These are phyloP conservation scores for Phorcus lineatus DNA, from an alignment of 2,888 invertebrate genomes.

Conservation along the genomic window DNA sequence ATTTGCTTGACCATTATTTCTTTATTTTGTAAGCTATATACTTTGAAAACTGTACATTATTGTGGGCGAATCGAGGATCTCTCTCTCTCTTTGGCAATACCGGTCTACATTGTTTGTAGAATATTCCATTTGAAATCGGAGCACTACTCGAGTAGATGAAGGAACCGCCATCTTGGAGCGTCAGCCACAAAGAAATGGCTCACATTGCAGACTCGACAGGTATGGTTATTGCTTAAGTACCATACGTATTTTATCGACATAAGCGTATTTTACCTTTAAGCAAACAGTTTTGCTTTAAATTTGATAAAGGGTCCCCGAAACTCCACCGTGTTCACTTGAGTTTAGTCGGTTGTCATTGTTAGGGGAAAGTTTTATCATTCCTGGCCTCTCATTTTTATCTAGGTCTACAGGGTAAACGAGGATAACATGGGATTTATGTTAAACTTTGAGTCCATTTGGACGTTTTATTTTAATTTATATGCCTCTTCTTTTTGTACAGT, in stretches of 20 bases:
- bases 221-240: constrained; percentile 3
- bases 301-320: too few relatives aligned
- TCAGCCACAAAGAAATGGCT: constrained; percentile 42
- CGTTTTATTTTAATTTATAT: too few relatives aligned
- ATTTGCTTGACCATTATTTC: not conserved
- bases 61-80: not conserved
- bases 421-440: too few relatives aligned
- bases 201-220: constrained; percentile 45
- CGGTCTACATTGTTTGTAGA: not conserved
- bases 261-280: not conserved
- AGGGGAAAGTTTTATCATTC: too few relatives aligned
- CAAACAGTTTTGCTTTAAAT: too few relatives aligned
- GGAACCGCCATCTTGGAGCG: constrained; percentile 35
- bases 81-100: not conserved
- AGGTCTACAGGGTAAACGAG: too few relatives aligned
- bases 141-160: constrained; percentile 17
- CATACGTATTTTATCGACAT: not conserved
- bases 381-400: too few relatives aligned
- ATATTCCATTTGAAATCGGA: not conserved
- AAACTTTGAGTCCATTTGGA: too few relatives aligned
- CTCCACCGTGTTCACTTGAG: too few relatives aligned
- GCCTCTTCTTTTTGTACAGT: too few relatives aligned
- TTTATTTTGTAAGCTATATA: not conserved
- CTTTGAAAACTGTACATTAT: not conserved
- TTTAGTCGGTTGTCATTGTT: too few relatives aligned